phyloP scores from a whole-genome alignment of 1,140 invertebrate genomes.

The Belonocnema kinseyi region DNA sequence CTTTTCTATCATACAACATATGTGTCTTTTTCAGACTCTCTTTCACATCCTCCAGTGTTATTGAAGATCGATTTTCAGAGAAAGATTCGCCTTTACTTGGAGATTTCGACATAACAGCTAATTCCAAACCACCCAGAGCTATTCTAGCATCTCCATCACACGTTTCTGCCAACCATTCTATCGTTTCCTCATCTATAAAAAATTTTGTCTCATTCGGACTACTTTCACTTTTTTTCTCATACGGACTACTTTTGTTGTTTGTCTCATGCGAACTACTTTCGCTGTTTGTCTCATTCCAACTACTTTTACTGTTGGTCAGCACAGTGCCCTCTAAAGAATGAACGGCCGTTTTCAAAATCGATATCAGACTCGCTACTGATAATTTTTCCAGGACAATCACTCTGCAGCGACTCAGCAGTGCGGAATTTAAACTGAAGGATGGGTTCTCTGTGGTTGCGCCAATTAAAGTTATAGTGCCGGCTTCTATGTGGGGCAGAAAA shows the following conservation, averaged over 20 bases:
- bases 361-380: conserved; percentile 76
- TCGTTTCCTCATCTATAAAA: conserved; percentile 79
- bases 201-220: conserved; percentile 50
- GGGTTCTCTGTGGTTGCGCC: conserved; percentile 94
- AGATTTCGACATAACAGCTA: conserved; percentile 79
- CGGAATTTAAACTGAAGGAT: conserved; percentile 88
- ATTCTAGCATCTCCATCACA: conserved; percentile 89
- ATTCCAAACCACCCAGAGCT: conserved; percentile 85
- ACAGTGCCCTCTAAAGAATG: conserved; percentile 65
- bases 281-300: conserved; percentile 28
- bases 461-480: conserved; percentile 86
- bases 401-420: conserved; percentile 85
- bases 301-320: conserved; percentile 35
- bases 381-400: conserved; percentile 88
- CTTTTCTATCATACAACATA: conserved; percentile 86
- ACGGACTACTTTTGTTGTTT: conserved; percentile 22
- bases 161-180: conserved; percentile 84
- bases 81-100: conserved; percentile 54
- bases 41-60: conserved; percentile 81
- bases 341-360: conserved; percentile 81
- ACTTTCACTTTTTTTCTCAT: conserved; percentile 32
- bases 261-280: conserved; percentile 7
- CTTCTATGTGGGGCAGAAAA: conserved; percentile 88
- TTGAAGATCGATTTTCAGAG: conserved; percentile 59
- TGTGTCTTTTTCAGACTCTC: conserved; percentile 81